Evolutionary conservation across 2,888 invertebrate species (phyloP).

Genomic region (Drosophila demipolita): DNA sequence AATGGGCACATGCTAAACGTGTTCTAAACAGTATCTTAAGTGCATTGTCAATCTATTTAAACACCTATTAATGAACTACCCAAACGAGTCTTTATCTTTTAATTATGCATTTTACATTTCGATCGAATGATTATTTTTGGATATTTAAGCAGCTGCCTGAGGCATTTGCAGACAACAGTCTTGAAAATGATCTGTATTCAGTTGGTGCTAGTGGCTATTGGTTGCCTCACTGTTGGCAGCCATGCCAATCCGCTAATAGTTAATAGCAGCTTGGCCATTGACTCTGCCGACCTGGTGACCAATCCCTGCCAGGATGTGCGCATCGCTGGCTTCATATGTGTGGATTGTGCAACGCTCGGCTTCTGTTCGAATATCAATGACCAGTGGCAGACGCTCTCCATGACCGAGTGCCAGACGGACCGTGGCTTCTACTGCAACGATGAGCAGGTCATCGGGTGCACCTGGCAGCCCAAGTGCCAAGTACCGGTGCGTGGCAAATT

Average conservation of each 20-base stretch:
- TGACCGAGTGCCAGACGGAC: conserved; percentile 61
- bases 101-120: conserved; percentile 43
- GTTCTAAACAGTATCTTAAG: conserved; percentile 20
- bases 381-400: conserved; percentile 62
- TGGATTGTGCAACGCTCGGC: conserved; percentile 69
- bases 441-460: conserved; percentile 65
- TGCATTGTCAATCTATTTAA: conserved; percentile 14
- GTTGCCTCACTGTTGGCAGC: conserved; percentile 1
- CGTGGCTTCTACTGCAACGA: conserved; percentile 73
- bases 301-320: conserved; percentile 75
- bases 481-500: conserved; percentile 72
- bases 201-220: conserved; percentile 25
- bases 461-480: conserved; percentile 60
- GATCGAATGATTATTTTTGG: conserved; percentile 10
- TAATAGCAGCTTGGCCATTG: conserved; percentile 28
- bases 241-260: background rate
- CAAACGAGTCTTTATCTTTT: conserved; percentile 46
- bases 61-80: conserved; percentile 22
- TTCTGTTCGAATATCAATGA: conserved; percentile 63
- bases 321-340: conserved; percentile 69
- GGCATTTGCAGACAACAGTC: conserved; percentile 34
- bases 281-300: conserved; percentile 37
- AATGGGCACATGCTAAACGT: conserved; percentile 72
- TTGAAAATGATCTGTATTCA: conserved; percentile 45
- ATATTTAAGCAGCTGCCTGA: conserved; percentile 47